Evolutionary conservation across 1,140 invertebrate genomes (phyloP), one percentile per base, ranked within the genome.

Genomic region (Metaphire vulgaris): DNA sequence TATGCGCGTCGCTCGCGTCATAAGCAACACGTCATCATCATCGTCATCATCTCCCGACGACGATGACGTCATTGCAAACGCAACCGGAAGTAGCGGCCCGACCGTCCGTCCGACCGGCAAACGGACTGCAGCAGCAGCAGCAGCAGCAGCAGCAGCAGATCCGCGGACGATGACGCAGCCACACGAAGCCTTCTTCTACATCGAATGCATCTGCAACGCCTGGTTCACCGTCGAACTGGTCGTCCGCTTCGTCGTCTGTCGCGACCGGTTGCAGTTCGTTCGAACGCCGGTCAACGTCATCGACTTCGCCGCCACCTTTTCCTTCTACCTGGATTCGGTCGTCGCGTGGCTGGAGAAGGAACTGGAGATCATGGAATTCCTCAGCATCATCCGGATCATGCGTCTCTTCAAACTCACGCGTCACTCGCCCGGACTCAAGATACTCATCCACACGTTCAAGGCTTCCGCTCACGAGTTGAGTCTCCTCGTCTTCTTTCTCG

Each of bases 341-440:
- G 88, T 92, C 1, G 92, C 93, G 14, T 92, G 97, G 83, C 87
- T 97, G 69, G 83, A 79, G 78, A 95, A 97, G 87, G 83, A 82
- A 32, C 97, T 99, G 83, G 97, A 99, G 80, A 32, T 33, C 14
- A 89, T 99, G 81, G 97, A 99, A 87, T 99, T 99, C 89, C 97
- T 99, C 91, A 93, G 92, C 80, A 99, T 99, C 80, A 98, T 99
- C 81, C 90, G 97, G 77, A 98, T 99, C 77, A 96, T 99, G 84
- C 93, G 94, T 83, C 89, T 99, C 78, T 99, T 99, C 88, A 99
- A 99, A 85, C 87, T 99, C 78, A 99, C 97, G 21, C 90, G n/a
- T n/a, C n/a, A n/a, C n/a, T n/a, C n/a, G n/a, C n/a, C n/a, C n/a
- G n/a, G n/a, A n/a, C n/a, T n/a, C n/a, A n/a, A n/a, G n/a, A n/a